Evolutionary conservation across 1,140 invertebrate species (phyloP).

Genomic region (Caenorhabditis remanei): DNA sequence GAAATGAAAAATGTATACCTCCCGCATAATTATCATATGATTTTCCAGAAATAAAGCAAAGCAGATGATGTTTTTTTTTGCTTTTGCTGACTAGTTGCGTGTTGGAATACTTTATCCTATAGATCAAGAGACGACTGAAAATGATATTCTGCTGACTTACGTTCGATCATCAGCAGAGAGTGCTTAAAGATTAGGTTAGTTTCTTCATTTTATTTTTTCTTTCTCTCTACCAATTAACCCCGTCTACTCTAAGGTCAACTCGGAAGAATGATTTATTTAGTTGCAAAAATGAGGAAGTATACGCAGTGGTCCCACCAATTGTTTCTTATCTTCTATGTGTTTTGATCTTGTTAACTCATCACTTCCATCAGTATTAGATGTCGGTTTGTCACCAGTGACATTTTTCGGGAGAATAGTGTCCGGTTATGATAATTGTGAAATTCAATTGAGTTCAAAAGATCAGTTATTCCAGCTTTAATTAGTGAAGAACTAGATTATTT

Average conservation of each 20-base stretch:
- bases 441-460: no score
- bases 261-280: constrained; percentile 31
- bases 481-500: no score
- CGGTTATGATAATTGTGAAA: no score
- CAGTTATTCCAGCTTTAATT: no score
- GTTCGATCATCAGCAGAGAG: neutral
- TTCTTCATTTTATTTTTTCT: neutral
- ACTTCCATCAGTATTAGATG: neutral
- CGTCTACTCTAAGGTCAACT: neutral
- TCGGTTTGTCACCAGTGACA: constrained; percentile 10
- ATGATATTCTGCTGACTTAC: neutral
- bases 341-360: constrained; percentile 47
- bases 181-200: neutral
- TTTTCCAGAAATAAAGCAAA: neutral
- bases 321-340: constrained; percentile 27
- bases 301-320: neutral
- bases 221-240: neutral
- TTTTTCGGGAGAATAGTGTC: neutral
- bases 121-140: neutral
- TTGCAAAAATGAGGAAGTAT: neutral
- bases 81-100: constrained; percentile 18
- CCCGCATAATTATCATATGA: neutral
- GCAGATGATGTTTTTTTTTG: constrained; percentile 20
- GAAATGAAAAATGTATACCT: neutral
- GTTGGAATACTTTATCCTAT: constrained; percentile 14